A percentile compares a stretch with the other conserved stretches of the same genome.
Conservation (phyloP, 2,888 invertebrate genomes). For the Ochlodes sylvanus region DNA sequence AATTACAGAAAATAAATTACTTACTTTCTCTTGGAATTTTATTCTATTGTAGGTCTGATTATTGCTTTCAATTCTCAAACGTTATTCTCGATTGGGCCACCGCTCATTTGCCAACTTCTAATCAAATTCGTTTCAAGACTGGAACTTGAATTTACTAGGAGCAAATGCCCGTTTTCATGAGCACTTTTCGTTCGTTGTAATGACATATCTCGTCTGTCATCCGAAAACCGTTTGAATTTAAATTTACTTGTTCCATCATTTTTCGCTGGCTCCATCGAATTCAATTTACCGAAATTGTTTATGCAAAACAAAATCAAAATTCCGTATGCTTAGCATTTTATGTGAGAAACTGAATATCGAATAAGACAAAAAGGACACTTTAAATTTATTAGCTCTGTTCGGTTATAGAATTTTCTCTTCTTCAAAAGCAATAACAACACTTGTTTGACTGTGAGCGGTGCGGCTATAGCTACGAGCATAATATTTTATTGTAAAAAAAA, state of each 20-base stretch:
- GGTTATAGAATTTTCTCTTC: slow-evolving; percentile 19
- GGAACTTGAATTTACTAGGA: too few species aligned
- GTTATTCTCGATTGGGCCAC: too few species aligned
- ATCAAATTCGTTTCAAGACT: too few species aligned
- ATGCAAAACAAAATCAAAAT: slow-evolving; percentile 19
- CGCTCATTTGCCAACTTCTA: too few species aligned
- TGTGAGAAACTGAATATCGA: slow-evolving; percentile 5
- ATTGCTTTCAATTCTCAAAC: too few species aligned
- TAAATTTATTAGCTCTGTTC: slow-evolving; percentile 25
- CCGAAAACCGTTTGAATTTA: not conserved
- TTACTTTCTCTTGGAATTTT: too few species aligned
- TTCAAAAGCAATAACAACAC: slow-evolving; percentile 1
- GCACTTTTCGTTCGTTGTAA: too few species aligned
- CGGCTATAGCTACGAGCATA: not conserved
- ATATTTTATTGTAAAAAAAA: too few species aligned
- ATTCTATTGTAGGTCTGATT: too few species aligned
- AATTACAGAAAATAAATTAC: too few species aligned
- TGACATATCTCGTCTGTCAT: not conserved
- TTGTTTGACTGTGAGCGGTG: not conserved
- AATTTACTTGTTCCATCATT: too few species aligned
- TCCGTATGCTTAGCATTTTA: slow-evolving; percentile 12
- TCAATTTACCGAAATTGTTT: slow-evolving; percentile 21
- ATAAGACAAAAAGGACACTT: slow-evolving; percentile 20
- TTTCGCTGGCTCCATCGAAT: slow-evolving; percentile 7
- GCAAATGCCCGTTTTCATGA: too few species aligned